phyloP scores from a whole-genome alignment of 2,888 invertebrate species.

The Synergus umbraculus region DNA sequence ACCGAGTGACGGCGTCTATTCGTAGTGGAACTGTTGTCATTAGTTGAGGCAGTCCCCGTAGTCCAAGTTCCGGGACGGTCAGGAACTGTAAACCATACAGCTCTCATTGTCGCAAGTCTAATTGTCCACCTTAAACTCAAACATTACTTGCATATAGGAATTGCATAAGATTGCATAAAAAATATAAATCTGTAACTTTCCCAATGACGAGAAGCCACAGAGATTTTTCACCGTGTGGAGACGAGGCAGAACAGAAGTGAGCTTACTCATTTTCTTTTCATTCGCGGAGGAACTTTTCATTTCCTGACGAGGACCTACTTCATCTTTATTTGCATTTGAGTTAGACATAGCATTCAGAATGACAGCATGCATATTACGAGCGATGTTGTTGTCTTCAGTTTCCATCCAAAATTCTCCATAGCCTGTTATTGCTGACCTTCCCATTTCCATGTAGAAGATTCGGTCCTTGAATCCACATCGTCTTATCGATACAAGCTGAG shows the following conservation, averaged over 20 bases:
- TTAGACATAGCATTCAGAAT: slow-evolving; percentile 86
- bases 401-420: slow-evolving; percentile 98
- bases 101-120: too few species aligned
- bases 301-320: slow-evolving; percentile 83
- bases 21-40: too few species aligned
- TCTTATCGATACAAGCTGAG: slow-evolving; percentile 79
- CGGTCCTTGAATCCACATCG: slow-evolving; percentile 93
- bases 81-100: too few species aligned
- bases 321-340: slow-evolving; percentile 81
- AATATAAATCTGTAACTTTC: slow-evolving; percentile 62
- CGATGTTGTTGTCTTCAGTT: slow-evolving; percentile 92
- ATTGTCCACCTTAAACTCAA: too few species aligned
- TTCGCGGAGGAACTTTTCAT: slow-evolving; percentile 85
- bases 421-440: slow-evolving; percentile 91
- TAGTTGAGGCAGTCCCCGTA: too few species aligned
- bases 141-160: too few species aligned
- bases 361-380: slow-evolving; percentile 93
- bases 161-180: too few species aligned
- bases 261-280: slow-evolving; percentile 84
- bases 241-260: slow-evolving; percentile 80
- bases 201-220: slow-evolving; percentile 72
- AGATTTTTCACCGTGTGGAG: slow-evolving; percentile 80
- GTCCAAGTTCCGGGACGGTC: too few species aligned
- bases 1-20: slow-evolving; percentile 76
- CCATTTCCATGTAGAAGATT: slow-evolving; percentile 96